Percentiles rank a stretch among this genome's conserved stretches.
phyloP scores from a whole-genome alignment of 2,113 vertebrate species.

The Nannobrachium achirus region DNA sequence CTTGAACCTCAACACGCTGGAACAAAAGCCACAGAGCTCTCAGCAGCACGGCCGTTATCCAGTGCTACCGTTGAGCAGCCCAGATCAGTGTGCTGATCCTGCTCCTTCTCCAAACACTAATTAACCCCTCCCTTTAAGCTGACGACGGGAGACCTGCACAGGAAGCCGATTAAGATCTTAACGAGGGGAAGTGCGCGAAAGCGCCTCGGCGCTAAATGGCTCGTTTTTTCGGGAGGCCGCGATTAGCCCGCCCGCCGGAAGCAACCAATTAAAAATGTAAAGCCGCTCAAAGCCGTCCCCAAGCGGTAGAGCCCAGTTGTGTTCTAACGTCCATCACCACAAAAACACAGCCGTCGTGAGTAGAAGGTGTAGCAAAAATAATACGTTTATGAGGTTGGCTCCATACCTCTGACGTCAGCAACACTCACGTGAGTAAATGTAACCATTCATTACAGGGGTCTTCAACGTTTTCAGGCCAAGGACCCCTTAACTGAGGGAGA shows the following conservation, averaged over 20 bases:
- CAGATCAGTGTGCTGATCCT: constrained; percentile 52
- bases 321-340: background rate
- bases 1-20: too few species aligned
- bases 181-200: constrained; percentile 62
- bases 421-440: too few species aligned
- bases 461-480: too few species aligned
- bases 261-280: constrained; percentile 49
- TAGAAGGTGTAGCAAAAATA: too few species aligned
- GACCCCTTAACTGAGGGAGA: too few species aligned
- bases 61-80: constrained; percentile 11
- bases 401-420: too few species aligned
- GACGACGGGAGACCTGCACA: constrained; percentile 47
- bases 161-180: constrained; percentile 76
- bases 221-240: constrained; percentile 57
- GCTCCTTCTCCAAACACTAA: constrained; percentile 59
- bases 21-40: background rate
- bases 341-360: background rate
- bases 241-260: constrained; percentile 56
- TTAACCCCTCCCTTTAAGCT: constrained; percentile 62
- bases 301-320: background rate
- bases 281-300: constrained; percentile 28
- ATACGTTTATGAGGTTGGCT: too few species aligned
- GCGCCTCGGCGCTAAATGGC: constrained; percentile 50
- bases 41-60: constrained; percentile 5
- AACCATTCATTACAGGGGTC: too few species aligned